Evolutionary conservation across 2,113 vertebrate genomes (phyloP), one percentile per base, ranked within the genome.

Genomic region (Calyptommatus sinebrachiatus): DNA sequence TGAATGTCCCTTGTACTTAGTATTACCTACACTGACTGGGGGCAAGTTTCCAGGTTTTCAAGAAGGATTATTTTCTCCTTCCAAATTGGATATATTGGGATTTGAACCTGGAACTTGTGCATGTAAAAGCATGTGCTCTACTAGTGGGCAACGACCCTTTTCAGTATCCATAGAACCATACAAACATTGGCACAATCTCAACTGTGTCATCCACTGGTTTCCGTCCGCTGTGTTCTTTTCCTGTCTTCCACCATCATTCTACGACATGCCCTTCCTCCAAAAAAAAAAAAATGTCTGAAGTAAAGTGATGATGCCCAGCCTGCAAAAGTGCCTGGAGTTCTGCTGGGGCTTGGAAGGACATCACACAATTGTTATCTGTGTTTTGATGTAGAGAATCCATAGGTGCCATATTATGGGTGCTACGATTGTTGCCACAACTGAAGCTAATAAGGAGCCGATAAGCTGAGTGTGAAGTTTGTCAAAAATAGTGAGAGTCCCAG

Each of bases 381-480:
- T 68, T 22, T 57, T 57, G n/a, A 53, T 76, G n/a, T 70, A 26
- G 29, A 61, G 26, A 62, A 61, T 50, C 72, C 53, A 53, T 61
- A 70, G n/a, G n/a, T 61, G 46, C 75, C 31, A 70, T 70, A 60
- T 81, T 48, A 50, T 70, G n/a, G 50, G 69, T 62, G 53, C 21
- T 75, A n/a, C 48, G 29, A 48, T 41, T 28, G 53, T 61, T 41
- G 66, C 79, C 73, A 46, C 7, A 46, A 66, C 48, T 72, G 60
- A 48, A 63, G 57, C 57, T 45, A 65, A 63, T 79, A 72, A 72
- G 29, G 28, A 48, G 68, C n/a, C 61, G 53, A n/a, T 46, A 66
- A 70, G 41, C 75, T 81, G 46, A 53, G 66, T 48, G n/a, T 81
- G 53, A 61, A 76, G 70, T 76, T n/a, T 76, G 73, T 81, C 35